Percentiles rank a stretch among this genome's conserved stretches.
These are phyloP conservation scores for Malacoraja senta DNA, from an alignment of 2,797 vertebrate species.

Conservation along the genomic window DNA sequence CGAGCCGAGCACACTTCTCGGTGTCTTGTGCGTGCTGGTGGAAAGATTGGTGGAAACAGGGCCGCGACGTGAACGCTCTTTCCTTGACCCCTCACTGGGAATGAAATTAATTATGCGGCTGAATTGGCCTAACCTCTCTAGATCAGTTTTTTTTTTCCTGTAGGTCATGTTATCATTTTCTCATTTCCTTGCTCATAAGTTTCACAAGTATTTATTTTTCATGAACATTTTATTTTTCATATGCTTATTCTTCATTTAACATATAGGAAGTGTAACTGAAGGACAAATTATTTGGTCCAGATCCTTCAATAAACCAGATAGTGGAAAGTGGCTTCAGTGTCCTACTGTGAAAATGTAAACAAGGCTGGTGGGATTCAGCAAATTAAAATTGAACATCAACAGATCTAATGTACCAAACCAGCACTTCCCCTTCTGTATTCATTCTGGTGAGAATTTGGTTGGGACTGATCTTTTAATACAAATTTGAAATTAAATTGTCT, in stretches of 20 bases:
- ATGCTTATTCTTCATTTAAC: not conserved
- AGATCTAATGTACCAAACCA: slow-evolving; percentile 46
- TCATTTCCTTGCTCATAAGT: not conserved
- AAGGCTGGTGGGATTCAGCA: slow-evolving; percentile 41
- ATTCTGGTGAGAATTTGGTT: slow-evolving; percentile 73
- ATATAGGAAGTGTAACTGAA: slow-evolving; percentile 14
- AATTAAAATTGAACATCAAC: slow-evolving; percentile 46
- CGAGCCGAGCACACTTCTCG: no score
- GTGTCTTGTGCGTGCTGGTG: no score
- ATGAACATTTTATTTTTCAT: no score
- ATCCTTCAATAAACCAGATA: slow-evolving; percentile 41
- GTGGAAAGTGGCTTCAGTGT: not conserved
- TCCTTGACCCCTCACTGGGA: not conserved
- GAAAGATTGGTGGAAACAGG: no score
- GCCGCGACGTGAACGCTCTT: no score
- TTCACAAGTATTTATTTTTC: not conserved
- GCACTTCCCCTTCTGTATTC: slow-evolving; percentile 48
- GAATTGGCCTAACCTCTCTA: not conserved
- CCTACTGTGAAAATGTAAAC: slow-evolving; percentile 40
- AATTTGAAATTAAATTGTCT: slow-evolving; percentile 84
- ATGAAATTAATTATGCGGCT: not conserved
- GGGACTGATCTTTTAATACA: slow-evolving; percentile 83
- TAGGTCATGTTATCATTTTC: not conserved
- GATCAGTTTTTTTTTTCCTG: not conserved
- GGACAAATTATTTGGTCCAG: slow-evolving; percentile 40